Evolutionary conservation across 2,888 invertebrate species (phyloP).

Genomic region (Boloria euphrosyne): DNA sequence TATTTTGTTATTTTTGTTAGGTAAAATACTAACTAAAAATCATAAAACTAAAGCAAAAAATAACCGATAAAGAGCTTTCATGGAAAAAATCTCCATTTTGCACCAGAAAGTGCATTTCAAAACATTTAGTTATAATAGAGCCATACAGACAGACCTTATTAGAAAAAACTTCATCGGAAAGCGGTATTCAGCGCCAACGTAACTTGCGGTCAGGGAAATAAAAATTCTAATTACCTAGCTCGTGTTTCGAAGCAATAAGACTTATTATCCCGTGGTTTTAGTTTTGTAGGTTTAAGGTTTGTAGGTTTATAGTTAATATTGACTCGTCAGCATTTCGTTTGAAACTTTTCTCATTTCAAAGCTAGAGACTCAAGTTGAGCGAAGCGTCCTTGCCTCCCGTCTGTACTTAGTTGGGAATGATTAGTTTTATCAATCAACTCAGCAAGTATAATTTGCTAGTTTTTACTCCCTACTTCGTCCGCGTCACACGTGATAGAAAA

Average conservation of each 20-base stretch:
- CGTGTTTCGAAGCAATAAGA: constrained; percentile 30
- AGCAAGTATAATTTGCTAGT: constrained; percentile 3
- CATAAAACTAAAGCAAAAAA: not conserved
- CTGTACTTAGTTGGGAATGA: constrained; percentile 45
- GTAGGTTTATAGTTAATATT: constrained; percentile 74
- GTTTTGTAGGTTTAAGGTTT: constrained; percentile 46
- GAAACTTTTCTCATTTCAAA: constrained; percentile 80
- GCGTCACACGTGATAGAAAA: too few species aligned
- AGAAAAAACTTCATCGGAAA: constrained; percentile 76
- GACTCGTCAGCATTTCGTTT: constrained; percentile 77
- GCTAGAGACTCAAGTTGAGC: constrained; percentile 58
- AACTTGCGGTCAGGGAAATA: constrained; percentile 18
- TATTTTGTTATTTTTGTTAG: too few species aligned
- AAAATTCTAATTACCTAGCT: constrained; percentile 1
- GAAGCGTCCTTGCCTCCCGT: constrained; percentile 45
- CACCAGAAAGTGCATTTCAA: constrained; percentile 27
- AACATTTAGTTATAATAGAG: constrained; percentile 45
- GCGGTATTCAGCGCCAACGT: constrained; percentile 45
- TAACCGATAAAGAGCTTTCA: not conserved
- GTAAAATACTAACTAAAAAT: not conserved
- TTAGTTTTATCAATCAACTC: constrained; percentile 37
- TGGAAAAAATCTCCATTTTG: not conserved
- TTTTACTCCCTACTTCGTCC: not conserved
- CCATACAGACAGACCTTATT: constrained; percentile 61
- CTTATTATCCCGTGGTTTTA: constrained; percentile 27